Conservation (phyloP, 2,797 vertebrate genomes). For the Enteromius anoplus region DNA sequence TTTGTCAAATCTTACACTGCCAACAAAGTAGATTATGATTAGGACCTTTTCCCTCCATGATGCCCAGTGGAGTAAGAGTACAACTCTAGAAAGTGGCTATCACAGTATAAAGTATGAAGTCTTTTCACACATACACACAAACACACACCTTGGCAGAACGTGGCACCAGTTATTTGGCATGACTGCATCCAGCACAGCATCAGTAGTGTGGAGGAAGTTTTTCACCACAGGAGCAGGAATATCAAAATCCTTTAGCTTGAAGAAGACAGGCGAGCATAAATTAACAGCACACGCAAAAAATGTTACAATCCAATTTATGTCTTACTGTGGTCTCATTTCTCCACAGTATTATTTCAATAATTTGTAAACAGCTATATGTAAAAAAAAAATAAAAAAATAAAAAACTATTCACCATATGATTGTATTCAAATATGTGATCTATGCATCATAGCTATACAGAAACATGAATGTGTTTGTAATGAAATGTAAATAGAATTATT, state of each 20-base stretch:
- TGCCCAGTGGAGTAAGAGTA: neutral
- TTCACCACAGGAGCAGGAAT: constrained; percentile 75
- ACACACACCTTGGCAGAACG: constrained; percentile 87
- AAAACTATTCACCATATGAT: neutral
- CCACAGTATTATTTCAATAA: neutral
- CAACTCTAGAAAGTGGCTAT: neutral
- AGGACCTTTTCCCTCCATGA: neutral
- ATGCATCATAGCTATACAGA: neutral
- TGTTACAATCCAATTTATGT: neutral
- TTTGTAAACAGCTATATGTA: neutral
- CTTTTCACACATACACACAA: neutral
- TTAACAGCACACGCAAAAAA: neutral
- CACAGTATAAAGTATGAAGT: neutral
- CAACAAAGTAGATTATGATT: neutral
- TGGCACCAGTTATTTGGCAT: constrained; percentile 86
- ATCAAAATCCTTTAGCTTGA: constrained; percentile 84
- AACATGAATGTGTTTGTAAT: neutral
- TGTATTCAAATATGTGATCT: neutral
- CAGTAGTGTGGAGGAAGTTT: constrained; percentile 75
- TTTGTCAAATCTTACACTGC: neutral
- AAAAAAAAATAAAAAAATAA: neutral
- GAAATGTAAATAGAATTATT: neutral
- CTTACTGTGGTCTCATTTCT: neutral
- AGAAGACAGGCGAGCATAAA: constrained; percentile 15
- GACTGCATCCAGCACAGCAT: constrained; percentile 74